Conservation (phyloP, 2,797 vertebrate genomes). For the Streptopelia turtur region DNA sequence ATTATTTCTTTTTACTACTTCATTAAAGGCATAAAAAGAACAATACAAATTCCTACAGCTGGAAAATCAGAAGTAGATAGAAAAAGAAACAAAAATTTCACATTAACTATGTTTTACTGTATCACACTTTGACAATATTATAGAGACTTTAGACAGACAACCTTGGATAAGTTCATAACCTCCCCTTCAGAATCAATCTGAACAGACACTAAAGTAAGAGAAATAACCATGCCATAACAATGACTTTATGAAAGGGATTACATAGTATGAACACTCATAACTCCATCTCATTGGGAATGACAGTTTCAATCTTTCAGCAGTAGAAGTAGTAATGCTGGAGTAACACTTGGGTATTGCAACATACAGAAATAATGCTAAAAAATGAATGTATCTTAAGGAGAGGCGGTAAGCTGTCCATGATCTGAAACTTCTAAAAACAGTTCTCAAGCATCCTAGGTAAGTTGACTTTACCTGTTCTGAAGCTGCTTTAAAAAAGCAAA, state of each 20-base stretch:
- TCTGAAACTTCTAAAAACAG: not conserved
- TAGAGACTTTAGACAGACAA: not conserved
- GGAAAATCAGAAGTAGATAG: not conserved
- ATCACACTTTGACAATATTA: not conserved
- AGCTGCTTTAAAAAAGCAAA: not conserved
- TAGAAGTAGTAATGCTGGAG: not conserved
- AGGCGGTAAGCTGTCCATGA: not conserved
- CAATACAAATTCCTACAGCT: not conserved
- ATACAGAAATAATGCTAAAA: not conserved
- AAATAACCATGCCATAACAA: not conserved
- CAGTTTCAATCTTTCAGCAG: not conserved
- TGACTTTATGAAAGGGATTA: conserved; percentile 2
- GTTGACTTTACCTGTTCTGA: not conserved
- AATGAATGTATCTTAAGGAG: not conserved
- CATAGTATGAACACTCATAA: not conserved
- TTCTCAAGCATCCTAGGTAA: not conserved
- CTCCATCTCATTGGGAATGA: not conserved
- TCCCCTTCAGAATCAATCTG: not conserved
- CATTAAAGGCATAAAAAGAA: not conserved
- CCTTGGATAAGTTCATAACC: not conserved
- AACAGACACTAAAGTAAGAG: not conserved
- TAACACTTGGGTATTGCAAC: not conserved
- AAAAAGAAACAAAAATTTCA: not conserved
- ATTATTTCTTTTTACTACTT: not conserved
- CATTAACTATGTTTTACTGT: conserved; percentile 13